Percentiles rank a stretch among this genome's conserved stretches.
These are phyloP conservation scores for Callospermophilus lateralis DNA, from an alignment of 2,113 vertebrate genomes.

Conservation along the genomic window DNA sequence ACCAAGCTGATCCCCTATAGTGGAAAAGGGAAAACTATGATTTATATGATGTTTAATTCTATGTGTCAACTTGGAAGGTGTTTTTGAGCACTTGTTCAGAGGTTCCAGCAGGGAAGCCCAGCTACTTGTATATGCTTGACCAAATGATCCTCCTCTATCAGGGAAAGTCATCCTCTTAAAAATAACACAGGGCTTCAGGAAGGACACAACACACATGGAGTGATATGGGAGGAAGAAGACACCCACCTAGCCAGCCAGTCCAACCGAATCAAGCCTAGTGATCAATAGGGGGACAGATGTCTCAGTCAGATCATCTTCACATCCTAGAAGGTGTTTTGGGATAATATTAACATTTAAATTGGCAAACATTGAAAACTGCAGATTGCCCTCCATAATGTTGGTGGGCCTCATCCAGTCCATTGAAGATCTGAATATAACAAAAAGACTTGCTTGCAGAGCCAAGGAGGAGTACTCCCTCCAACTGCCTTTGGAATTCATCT, in stretches of 20 bases:
- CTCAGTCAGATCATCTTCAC: neutral
- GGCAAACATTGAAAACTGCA: neutral
- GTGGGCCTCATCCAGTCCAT: neutral
- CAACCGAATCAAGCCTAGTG: neutral
- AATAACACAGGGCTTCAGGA: neutral
- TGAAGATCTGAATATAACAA: neutral
- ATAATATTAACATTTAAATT: constrained; percentile 33
- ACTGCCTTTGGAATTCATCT: neutral
- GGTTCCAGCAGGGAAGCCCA: neutral
- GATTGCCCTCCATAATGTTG: neutral
- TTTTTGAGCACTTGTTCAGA: neutral
- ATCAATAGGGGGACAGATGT: neutral
- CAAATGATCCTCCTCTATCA: neutral
- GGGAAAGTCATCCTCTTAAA: neutral
- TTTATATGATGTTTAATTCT: neutral
- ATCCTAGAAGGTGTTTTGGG: neutral
- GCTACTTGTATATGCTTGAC: neutral
- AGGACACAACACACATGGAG: neutral
- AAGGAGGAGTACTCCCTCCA: neutral
- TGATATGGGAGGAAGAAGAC: neutral
- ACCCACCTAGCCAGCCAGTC: neutral
- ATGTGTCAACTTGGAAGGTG: neutral
- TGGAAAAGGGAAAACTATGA: neutral
- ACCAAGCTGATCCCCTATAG: neutral
- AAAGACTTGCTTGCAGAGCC: neutral